A percentile compares a stretch with the other conserved stretches of the same genome.
Evolutionary conservation across 1,140 invertebrate species (phyloP).

Genomic region (Steinernema feltiae): DNA sequence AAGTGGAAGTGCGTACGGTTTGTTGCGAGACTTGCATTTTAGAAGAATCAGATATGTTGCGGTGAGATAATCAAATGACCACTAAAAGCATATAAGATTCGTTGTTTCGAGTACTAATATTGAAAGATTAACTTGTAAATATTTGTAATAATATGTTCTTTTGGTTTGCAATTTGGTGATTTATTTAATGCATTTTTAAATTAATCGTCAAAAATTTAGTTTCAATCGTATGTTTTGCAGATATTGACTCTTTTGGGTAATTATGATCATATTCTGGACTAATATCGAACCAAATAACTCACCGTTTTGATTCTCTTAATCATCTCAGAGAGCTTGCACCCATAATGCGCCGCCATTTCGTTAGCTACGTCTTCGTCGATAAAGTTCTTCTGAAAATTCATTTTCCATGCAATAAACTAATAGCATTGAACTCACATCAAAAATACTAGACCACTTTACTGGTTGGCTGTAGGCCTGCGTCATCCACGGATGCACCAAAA

Average conservation of each 20-base stretch:
- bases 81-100: conserved; percentile 59
- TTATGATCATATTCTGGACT: too few relatives aligned
- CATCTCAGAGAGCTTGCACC: conserved; percentile 59
- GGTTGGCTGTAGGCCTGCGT: conserved; percentile 61
- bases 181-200: too few relatives aligned
- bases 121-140: too few relatives aligned
- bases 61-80: conserved; percentile 71
- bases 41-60: conserved; percentile 73
- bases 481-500: conserved; percentile 73
- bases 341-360: conserved; percentile 65
- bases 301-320: conserved; percentile 59
- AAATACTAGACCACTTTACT: conserved; percentile 62
- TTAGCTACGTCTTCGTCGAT: conserved; percentile 68
- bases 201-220: not conserved
- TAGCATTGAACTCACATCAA: conserved; percentile 61
- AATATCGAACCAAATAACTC: conserved; percentile 4
- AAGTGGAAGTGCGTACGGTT: conserved; percentile 39
- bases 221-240: too few relatives aligned
- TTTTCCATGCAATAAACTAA: conserved; percentile 30
- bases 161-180: too few relatives aligned
- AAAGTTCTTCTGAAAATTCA: conserved; percentile 47
- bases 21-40: conserved; percentile 66
- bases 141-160: too few relatives aligned
- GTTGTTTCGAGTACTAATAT: too few relatives aligned
- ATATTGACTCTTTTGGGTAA: too few relatives aligned